phyloP scores from a whole-genome alignment of 2,113 vertebrate genomes.

The Ptychochromis oligacanthus region DNA sequence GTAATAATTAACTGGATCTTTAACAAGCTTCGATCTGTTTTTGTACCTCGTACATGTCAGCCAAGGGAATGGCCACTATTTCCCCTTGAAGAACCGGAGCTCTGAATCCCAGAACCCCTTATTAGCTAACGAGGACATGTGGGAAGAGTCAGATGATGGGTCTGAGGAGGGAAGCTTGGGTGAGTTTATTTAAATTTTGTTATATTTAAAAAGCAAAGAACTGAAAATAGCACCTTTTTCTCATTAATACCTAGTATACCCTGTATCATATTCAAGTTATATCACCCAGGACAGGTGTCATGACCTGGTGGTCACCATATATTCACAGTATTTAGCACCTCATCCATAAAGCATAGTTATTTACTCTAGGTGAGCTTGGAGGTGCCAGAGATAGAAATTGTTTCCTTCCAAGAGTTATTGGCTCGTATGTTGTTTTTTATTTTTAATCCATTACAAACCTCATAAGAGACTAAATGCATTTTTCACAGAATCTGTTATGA shows the following conservation, averaged over 20 bases:
- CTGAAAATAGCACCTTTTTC: not conserved
- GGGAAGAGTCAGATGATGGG: conserved; percentile 86
- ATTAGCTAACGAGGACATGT: conserved; percentile 88
- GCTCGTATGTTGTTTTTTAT: not conserved
- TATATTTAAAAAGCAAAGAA: not conserved
- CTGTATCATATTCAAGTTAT: not conserved
- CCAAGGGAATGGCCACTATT: conserved; percentile 93
- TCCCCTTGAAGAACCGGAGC: conserved; percentile 85
- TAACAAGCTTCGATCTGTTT: conserved; percentile 20
- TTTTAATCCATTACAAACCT: not conserved
- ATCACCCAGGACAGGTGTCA: not conserved
- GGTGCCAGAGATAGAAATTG: not conserved
- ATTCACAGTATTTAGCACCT: not conserved
- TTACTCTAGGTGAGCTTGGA: not conserved
- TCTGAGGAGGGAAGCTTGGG: conserved; percentile 87
- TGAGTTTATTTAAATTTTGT: conserved; percentile 71
- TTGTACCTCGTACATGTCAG: conserved; percentile 70
- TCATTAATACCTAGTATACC: not conserved
- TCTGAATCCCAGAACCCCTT: conserved; percentile 89
- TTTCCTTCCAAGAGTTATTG: not conserved
- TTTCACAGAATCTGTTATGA: not conserved
- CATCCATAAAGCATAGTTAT: too few relatives aligned
- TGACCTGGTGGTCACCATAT: not conserved
- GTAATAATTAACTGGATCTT: not conserved
- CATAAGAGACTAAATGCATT: not conserved